phyloP scores from a whole-genome alignment of 2,113 vertebrate species.

The Poecile atricapillus region DNA sequence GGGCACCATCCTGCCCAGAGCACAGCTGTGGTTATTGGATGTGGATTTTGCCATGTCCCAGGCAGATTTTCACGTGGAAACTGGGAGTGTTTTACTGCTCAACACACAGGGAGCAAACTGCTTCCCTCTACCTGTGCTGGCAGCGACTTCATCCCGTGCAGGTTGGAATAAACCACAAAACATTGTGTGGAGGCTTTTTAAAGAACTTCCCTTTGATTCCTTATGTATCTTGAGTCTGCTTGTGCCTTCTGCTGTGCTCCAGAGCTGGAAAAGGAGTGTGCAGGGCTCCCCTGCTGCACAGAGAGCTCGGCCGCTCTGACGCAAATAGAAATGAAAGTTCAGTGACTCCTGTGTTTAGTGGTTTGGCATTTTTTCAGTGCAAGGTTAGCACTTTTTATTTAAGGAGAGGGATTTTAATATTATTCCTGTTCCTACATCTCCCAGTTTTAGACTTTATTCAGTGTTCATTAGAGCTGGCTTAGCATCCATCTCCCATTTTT shows the following conservation, averaged over 20 bases:
- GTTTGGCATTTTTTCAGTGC: conserved; percentile 17
- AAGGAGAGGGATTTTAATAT: neutral
- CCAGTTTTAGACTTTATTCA: neutral
- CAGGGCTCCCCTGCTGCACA: neutral
- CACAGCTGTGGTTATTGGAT: neutral
- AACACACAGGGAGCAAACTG: neutral
- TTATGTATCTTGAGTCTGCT: neutral
- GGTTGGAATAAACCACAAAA: neutral
- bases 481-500: neutral
- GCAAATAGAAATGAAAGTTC: neutral
- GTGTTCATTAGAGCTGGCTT: neutral
- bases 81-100: neutral
- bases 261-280: neutral
- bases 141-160: rapidly evolving
- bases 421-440: neutral
- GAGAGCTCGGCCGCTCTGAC: neutral
- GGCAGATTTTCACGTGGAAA: neutral
- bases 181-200: neutral
- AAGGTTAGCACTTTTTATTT: neutral
- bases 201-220: neutral
- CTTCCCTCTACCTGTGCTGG: neutral
- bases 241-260: neutral
- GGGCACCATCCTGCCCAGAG: neutral
- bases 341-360: conserved; percentile 21
- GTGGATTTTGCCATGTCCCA: neutral